phyloP scores from a whole-genome alignment of 2,797 vertebrate species.

The Corythornis leucogaster region DNA sequence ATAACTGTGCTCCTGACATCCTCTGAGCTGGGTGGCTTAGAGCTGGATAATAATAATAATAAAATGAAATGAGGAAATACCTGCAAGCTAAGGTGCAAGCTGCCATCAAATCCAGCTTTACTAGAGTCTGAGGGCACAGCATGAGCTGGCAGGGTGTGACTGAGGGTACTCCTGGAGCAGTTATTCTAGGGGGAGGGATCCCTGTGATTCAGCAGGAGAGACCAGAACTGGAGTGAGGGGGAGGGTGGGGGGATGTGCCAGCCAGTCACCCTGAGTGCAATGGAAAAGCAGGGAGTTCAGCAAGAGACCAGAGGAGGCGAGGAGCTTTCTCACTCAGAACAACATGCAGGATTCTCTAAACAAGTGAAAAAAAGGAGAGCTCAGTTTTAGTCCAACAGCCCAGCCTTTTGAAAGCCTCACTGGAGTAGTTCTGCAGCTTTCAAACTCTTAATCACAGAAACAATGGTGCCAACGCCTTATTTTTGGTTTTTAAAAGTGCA shows the following conservation, averaged over 20 bases:
- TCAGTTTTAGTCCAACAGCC: not conserved
- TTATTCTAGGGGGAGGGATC: not conserved
- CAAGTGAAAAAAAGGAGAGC: not conserved
- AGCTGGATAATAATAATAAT: not conserved
- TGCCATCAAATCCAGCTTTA: not conserved
- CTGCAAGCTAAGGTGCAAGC: not conserved
- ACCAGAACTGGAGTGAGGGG: fast-evolving
- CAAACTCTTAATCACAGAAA: not conserved
- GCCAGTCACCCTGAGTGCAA: too few species aligned
- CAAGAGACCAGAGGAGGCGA: not conserved
- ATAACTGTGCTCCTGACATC: not conserved
- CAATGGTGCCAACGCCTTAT: not conserved
- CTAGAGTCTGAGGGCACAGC: not conserved
- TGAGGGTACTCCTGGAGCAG: not conserved
- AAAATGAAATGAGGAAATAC: not conserved
- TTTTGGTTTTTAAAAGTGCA: not conserved
- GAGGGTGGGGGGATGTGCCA: fast-evolving
- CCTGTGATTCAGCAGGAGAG: too few species aligned
- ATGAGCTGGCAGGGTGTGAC: not conserved
- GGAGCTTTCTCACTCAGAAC: not conserved
- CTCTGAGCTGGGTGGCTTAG: not conserved
- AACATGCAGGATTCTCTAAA: not conserved
- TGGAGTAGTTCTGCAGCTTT: not conserved
- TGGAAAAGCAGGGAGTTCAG: not conserved
- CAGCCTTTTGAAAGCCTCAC: not conserved